Percentiles rank a stretch among this genome's conserved stretches.
Conservation (phyloP, 2,888 invertebrate genomes). For the Amiota minor region DNA sequence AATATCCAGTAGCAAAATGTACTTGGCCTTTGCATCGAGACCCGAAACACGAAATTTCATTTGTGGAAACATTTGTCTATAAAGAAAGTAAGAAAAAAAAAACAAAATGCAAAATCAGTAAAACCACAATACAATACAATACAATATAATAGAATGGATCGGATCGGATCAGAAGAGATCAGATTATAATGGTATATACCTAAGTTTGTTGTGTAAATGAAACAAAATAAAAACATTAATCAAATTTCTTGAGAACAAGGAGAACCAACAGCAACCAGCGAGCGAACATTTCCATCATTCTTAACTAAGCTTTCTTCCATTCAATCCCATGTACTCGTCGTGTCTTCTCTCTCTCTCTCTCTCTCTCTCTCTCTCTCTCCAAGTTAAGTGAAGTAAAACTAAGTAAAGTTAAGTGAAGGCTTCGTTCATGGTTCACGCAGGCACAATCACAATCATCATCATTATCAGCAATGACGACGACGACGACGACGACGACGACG, state of each 20-base stretch:
- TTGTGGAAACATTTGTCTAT: constrained; percentile 99
- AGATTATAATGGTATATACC: background rate
- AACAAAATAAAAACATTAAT: constrained; percentile 63
- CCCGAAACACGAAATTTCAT: constrained; percentile 99
- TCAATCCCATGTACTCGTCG: too few relatives aligned
- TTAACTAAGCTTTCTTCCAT: too few relatives aligned
- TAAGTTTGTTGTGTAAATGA: constrained; percentile 18
- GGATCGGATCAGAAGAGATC: background rate
- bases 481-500: constrained; percentile 28
- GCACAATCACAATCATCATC: constrained; percentile 35
- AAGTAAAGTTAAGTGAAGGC: too few relatives aligned
- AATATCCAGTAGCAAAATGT: constrained; percentile 98
- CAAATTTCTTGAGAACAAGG: constrained; percentile 53
- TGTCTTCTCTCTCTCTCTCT: too few relatives aligned
- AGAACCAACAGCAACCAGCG: constrained; percentile 36
- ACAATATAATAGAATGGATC: constrained; percentile 1
- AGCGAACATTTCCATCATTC: background rate
- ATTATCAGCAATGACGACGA: constrained; percentile 25
- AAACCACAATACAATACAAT: constrained; percentile 19
- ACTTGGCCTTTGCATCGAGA: constrained; percentile 98
- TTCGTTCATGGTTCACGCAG: constrained; percentile 26
- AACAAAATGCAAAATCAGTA: background rate
- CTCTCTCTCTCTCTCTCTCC: too few relatives aligned
- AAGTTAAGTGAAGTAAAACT: too few relatives aligned
- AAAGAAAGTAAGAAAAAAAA: constrained; percentile 66